Conservation (phyloP, 2,113 vertebrate species). For the Hipposideros armiger region DNA sequence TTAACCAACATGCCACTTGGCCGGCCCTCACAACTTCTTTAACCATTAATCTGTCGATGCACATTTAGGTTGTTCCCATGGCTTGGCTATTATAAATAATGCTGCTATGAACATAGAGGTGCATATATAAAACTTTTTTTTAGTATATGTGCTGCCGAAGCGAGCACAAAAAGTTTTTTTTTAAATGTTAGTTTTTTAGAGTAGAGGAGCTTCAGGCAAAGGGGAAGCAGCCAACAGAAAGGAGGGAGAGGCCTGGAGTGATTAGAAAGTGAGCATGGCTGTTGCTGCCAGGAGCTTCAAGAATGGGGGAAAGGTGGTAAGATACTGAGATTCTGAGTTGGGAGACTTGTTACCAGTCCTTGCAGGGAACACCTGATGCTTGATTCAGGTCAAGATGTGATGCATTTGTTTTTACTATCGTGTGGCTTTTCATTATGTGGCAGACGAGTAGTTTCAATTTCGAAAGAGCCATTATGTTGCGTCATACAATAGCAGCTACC, state of each 20-base stretch:
- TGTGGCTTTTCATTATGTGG: neutral
- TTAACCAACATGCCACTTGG: too few relatives aligned
- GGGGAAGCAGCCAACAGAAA: neutral
- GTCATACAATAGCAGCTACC: neutral
- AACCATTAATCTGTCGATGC: neutral
- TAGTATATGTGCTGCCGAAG: too few relatives aligned
- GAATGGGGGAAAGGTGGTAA: neutral
- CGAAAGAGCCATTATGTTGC: neutral
- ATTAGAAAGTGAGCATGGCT: too few relatives aligned
- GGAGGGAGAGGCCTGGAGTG: neutral
- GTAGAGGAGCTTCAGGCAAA: neutral
- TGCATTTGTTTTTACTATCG: conserved; percentile 6
- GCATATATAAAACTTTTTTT: neutral
- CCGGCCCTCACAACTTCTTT: neutral
- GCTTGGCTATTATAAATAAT: neutral
- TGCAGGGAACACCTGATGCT: neutral
- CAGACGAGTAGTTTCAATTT: neutral
- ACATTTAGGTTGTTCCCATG: neutral
- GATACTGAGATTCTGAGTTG: neutral
- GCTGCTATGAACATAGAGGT: neutral
- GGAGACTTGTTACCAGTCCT: neutral
- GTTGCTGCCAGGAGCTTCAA: neutral
- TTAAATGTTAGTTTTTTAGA: conserved; percentile 2
- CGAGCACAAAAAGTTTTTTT: neutral
- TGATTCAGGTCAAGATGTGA: neutral